Percentiles rank a stretch among this genome's conserved stretches.
These are phyloP conservation scores for Salticus scenicus DNA, from an alignment of 2,888 invertebrate genomes.

Conservation along the genomic window DNA sequence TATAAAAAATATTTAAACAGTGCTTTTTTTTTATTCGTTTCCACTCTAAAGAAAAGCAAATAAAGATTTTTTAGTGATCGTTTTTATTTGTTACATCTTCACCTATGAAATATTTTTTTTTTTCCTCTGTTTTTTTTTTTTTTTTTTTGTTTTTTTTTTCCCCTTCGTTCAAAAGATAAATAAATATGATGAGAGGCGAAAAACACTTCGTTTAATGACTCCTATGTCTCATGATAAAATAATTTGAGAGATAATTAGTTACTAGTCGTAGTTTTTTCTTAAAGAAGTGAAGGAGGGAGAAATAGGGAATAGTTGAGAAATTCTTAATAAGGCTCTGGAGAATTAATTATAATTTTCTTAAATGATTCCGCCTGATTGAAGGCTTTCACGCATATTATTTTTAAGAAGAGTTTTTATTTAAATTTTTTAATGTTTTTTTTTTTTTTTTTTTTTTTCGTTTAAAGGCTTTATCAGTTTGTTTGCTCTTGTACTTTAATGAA, in stretches of 20 bases:
- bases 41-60: not conserved
- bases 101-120: not conserved
- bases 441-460: not conserved
- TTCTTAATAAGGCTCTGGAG: conserved; percentile 13
- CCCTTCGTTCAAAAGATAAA: not conserved
- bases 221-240: not conserved
- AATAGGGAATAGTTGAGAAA: not conserved
- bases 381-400: not conserved
- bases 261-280: not conserved
- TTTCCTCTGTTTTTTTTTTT: no score
- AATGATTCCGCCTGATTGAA: conserved; percentile 15
- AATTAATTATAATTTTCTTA: conserved; percentile 15
- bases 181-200: conserved; percentile 4
- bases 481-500: not conserved
- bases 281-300: not conserved
- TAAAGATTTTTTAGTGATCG: not conserved
- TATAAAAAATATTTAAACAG: not conserved
- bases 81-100: conserved; percentile 2
- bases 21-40: not conserved
- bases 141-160: no score
- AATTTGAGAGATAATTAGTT: conserved; percentile 9
- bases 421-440: not conserved
- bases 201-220: conserved; percentile 6
- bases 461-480: not conserved
- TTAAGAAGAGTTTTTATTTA: not conserved